Percentiles rank a stretch among this genome's conserved stretches.
These are phyloP conservation scores for Drosophila infuscata DNA, from an alignment of 2,888 invertebrate genomes.

Conservation along the genomic window DNA sequence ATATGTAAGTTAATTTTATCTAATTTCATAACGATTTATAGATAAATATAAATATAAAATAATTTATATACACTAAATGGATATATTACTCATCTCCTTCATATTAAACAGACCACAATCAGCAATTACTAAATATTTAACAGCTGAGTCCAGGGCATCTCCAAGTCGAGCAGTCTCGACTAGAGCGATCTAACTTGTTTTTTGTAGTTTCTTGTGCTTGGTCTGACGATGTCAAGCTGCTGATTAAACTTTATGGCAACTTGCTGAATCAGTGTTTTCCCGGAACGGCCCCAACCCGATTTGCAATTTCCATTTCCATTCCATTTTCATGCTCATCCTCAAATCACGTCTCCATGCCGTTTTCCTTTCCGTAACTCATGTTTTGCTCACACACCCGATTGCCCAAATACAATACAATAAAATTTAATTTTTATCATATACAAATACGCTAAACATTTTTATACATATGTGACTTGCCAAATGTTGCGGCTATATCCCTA, in stretches of 20 bases:
- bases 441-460: slow-evolving; percentile 71
- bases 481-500: slow-evolving; percentile 19
- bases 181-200: neutral
- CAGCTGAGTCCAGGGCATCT: neutral
- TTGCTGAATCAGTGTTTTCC: slow-evolving; percentile 79
- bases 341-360: neutral
- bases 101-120: neutral
- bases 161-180: neutral
- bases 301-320: slow-evolving; percentile 12
- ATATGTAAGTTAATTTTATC: neutral
- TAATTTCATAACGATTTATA: neutral
- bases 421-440: slow-evolving; percentile 64
- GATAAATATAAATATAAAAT: neutral
- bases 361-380: slow-evolving; percentile 16
- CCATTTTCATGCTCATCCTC: slow-evolving; percentile 5
- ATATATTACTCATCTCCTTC: neutral
- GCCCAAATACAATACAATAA: slow-evolving; percentile 44
- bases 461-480: slow-evolving; percentile 39
- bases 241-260: slow-evolving; percentile 83
- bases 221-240: slow-evolving; percentile 70
- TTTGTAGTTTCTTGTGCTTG: slow-evolving; percentile 33
- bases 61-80: neutral
- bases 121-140: neutral
- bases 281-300: slow-evolving; percentile 10
- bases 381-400: slow-evolving; percentile 30